These are phyloP conservation scores for Acropora yongei DNA, from an alignment of 64 coral and sea anemone genomes.

Conservation along the genomic window DNA sequence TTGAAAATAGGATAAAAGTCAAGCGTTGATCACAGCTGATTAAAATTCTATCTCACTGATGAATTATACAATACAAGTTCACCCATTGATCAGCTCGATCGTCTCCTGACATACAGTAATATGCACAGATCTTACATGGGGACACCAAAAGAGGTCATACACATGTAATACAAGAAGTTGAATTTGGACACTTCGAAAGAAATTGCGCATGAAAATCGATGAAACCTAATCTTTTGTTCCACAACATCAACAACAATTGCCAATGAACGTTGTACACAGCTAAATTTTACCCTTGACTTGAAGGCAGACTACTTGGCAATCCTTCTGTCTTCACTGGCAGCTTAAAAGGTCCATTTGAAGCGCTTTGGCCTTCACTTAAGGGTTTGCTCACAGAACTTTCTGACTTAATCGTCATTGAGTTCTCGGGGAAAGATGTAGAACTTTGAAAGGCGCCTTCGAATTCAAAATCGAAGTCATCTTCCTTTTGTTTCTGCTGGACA, in stretches of 20 bases:
- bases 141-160: too few species aligned
- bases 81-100: too few species aligned
- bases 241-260: background rate
- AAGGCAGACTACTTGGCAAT: constrained; percentile 35
- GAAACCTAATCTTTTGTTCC: too few species aligned
- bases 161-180: too few species aligned
- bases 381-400: background rate
- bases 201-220: too few species aligned
- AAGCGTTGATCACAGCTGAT: too few species aligned
- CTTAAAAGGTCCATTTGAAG: background rate
- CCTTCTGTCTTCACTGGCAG: constrained; percentile 51
- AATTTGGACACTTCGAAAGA: too few species aligned
- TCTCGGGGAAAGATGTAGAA: background rate
- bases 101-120: too few species aligned
- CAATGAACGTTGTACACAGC: background rate
- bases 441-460: constrained; percentile 47
- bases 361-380: background rate
- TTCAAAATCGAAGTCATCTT: constrained; percentile 30
- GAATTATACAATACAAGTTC: too few species aligned
- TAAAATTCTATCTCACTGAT: too few species aligned
- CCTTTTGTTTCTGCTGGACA: constrained; percentile 18
- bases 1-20: too few species aligned
- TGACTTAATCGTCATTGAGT: background rate
- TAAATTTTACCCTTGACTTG: constrained; percentile 45
- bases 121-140: too few species aligned